Base-by-base conservation (phyloP, 1,140 invertebrate genomes). In the Hycleus cichorii region DNA sequence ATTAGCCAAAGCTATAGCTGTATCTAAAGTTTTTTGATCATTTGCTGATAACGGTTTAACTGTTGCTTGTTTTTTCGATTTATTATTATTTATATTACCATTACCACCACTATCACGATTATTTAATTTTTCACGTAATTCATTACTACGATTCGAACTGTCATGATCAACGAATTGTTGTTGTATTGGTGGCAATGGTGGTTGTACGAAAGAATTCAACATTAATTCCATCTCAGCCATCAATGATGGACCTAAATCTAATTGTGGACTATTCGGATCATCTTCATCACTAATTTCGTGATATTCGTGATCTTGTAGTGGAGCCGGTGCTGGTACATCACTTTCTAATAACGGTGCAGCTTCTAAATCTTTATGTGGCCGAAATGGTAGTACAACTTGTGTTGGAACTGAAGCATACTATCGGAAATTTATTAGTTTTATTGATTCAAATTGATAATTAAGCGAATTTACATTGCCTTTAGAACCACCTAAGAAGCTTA, bases 191-290 rank as follows among this genome's bases (percentile, higher is more conserved):
- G 32, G 32, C 7, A 32, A 32, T 32, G 32, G 32, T 4, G 32
- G 66, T 12, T 64, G 64, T 7, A 66, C 69, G 42, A 73, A 68
- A 48, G 65, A 69, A 65, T 86, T 86, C 66, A 97, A 91, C 76
- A 97, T 91, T 54, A 93, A 89, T 70, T 97, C 93, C 83, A 97
- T 95, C 77, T 97, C 95, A 69, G 95, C 94, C 68, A 97, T 79
- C 39, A 98, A 77, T 60, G 93, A 97, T 6, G 93, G 90, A 9
- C 93, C 93, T 69, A 96, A 88, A 76, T 97, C 94, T 59, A 91
- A 86, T 47, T 86, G 83, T 3, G 79, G 71, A 58, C 71, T 74
- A 12, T 67, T 65, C 2, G 66, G 63, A 55, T 71, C 86, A 65
- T 93, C 90, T 62, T 93, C 91, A 70, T 95, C 91, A 32, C 89